Evolutionary conservation across 2,888 invertebrate genomes (phyloP).

Genomic region (Pseudeuparius sepicola): DNA sequence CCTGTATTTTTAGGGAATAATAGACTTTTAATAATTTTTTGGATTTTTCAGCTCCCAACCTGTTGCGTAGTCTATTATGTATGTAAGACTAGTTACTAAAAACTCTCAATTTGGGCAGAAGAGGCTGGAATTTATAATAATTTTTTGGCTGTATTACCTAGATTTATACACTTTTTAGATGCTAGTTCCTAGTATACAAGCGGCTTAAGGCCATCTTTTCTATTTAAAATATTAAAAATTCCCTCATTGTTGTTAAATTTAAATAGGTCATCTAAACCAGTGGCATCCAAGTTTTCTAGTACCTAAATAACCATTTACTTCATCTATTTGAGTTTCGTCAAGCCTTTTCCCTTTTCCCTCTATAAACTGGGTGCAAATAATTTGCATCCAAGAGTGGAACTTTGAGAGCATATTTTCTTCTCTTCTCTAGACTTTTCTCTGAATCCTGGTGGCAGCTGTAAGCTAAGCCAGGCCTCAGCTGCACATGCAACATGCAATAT

Average conservation of each 20-base stretch:
- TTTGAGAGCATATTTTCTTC: constrained; percentile 2
- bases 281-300: constrained; percentile 1
- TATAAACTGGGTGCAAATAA: constrained; percentile 2
- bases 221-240: constrained; percentile 1
- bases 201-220: constrained; percentile 1
- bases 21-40: neutral
- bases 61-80: too few relatives aligned
- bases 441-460: constrained; percentile 1
- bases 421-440: constrained; percentile 2
- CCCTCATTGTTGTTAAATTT: constrained; percentile 2
- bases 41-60: constrained; percentile 2
- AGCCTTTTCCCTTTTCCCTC: constrained; percentile 2
- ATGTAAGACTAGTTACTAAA: constrained; percentile 3
- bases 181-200: too few relatives aligned
- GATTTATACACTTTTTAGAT: too few relatives aligned
- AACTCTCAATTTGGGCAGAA: constrained; percentile 3
- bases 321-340: constrained; percentile 3
- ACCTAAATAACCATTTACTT: constrained; percentile 3
- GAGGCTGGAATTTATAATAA: too few relatives aligned
- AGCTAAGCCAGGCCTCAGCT: constrained; percentile 3
- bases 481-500: neutral
- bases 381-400: constrained; percentile 1
- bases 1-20: constrained; percentile 3
- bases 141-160: too few relatives aligned
- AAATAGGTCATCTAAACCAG: constrained; percentile 1